phyloP scores from a whole-genome alignment of 2,797 vertebrate genomes.

The Rhinophrynus dorsalis region DNA sequence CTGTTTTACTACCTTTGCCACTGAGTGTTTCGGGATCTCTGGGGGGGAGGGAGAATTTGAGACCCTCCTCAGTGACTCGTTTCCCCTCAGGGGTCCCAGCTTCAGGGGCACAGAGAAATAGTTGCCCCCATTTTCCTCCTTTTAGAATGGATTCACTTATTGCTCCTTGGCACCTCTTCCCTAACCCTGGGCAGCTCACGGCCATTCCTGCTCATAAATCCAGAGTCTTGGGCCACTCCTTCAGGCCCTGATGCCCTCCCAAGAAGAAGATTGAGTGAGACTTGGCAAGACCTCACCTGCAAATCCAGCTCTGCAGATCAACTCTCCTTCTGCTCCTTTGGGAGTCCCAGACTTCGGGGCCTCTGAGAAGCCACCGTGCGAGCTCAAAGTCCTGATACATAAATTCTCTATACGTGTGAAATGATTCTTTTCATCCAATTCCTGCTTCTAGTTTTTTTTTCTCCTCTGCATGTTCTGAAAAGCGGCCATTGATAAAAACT shows the following conservation, averaged over 20 bases:
- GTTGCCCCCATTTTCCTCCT: neutral
- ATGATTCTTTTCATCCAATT: slow-evolving; percentile 50
- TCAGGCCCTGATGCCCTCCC: slow-evolving; percentile 41
- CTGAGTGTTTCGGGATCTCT: neutral
- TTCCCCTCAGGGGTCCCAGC: neutral
- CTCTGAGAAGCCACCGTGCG: slow-evolving; percentile 33
- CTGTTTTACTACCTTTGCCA: too few species aligned
- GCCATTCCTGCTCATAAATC: slow-evolving; percentile 47
- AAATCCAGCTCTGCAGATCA: slow-evolving; percentile 42
- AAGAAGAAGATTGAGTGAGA: slow-evolving; percentile 41
- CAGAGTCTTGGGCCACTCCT: slow-evolving; percentile 34
- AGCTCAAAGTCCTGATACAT: slow-evolving; percentile 44
- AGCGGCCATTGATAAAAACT: slow-evolving; percentile 36
- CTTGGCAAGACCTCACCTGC: slow-evolving; percentile 34
- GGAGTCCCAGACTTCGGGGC: slow-evolving; percentile 21
- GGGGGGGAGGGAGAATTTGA: neutral
- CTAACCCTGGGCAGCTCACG: slow-evolving; percentile 24
- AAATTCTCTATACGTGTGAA: slow-evolving; percentile 48
- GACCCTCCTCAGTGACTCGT: neutral
- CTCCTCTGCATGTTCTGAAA: slow-evolving; percentile 31
- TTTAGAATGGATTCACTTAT: slow-evolving; percentile 15
- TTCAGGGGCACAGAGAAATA: too few species aligned
- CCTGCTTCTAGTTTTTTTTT: slow-evolving; percentile 32
- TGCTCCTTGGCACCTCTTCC: slow-evolving; percentile 24
- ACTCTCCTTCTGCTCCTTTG: slow-evolving; percentile 22